Percentiles rank a stretch among this genome's conserved stretches.
Evolutionary conservation across 2,113 vertebrate species (phyloP).

Genomic region (Brevimyrus niger): DNA sequence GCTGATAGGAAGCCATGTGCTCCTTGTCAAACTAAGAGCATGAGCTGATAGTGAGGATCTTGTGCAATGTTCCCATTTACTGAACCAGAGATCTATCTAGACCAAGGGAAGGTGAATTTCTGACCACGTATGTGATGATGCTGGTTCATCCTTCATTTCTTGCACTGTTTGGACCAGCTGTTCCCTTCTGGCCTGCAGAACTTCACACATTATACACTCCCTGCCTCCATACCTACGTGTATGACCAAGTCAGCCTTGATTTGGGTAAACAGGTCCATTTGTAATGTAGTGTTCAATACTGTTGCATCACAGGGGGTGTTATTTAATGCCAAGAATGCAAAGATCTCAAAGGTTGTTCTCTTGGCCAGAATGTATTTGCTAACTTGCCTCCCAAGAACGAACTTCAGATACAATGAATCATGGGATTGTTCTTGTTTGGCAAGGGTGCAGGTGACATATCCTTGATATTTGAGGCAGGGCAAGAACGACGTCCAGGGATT

Average conservation of each 20-base stretch:
- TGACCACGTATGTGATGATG: background rate
- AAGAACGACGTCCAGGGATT: background rate
- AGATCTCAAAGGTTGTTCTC: background rate
- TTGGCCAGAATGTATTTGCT: background rate
- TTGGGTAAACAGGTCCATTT: background rate
- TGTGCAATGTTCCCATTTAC: slow-evolving; percentile 43
- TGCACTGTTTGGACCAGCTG: background rate
- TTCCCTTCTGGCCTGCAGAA: background rate
- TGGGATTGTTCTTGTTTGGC: background rate
- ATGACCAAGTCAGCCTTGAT: background rate
- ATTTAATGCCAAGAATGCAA: background rate
- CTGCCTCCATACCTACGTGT: background rate
- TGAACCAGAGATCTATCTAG: background rate
- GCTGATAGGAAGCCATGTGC: background rate
- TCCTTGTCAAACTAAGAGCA: background rate
- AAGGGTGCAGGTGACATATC: background rate
- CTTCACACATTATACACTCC: background rate
- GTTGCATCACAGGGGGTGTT: background rate
- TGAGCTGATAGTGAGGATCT: slow-evolving; percentile 45
- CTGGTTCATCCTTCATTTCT: background rate
- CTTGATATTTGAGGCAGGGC: background rate
- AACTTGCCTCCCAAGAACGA: background rate
- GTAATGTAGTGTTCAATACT: background rate
- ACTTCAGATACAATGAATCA: background rate
- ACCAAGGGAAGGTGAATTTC: background rate